A percentile compares a stretch with the other conserved stretches of the same genome.
phyloP scores from a whole-genome alignment of 2,113 vertebrate genomes.

The Helogale parvula region DNA sequence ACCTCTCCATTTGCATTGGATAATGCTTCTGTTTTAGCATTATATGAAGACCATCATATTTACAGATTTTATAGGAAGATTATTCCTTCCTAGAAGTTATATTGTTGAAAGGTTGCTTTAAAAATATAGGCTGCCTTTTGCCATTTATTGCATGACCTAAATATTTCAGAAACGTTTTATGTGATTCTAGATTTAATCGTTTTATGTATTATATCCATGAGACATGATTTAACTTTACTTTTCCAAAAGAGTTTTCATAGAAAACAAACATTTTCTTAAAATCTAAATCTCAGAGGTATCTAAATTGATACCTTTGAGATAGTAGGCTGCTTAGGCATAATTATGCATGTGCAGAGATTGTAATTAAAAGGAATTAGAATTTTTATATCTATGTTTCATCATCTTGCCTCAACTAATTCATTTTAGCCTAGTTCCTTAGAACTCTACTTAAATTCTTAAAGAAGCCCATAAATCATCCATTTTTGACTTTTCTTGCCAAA shows the following conservation, averaged over 20 bases:
- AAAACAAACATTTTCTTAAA: neutral
- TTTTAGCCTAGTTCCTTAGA: neutral
- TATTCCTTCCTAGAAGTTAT: neutral
- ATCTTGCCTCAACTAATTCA: neutral
- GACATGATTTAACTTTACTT: neutral
- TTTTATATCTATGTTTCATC: neutral
- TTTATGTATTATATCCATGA: neutral
- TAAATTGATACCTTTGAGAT: neutral
- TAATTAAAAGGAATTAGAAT: neutral
- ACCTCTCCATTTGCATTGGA: neutral
- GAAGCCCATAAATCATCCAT: neutral
- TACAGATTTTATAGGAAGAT: neutral
- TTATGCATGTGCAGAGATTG: neutral
- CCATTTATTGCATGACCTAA: neutral
- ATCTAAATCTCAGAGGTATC: neutral
- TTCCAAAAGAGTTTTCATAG: neutral
- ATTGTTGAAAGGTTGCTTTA: neutral
- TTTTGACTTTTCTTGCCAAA: slow-evolving; percentile 43
- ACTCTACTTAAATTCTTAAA: neutral
- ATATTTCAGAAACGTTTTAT: neutral
- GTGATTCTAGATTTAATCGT: neutral
- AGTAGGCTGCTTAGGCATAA: neutral
- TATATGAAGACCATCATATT: neutral
- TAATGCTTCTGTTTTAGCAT: neutral
- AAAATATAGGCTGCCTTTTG: neutral